Percentiles rank a stretch among this genome's conserved stretches.
Evolutionary conservation across 2,113 vertebrate genomes (phyloP).

Genomic region (Callocephalon fimbriatum): DNA sequence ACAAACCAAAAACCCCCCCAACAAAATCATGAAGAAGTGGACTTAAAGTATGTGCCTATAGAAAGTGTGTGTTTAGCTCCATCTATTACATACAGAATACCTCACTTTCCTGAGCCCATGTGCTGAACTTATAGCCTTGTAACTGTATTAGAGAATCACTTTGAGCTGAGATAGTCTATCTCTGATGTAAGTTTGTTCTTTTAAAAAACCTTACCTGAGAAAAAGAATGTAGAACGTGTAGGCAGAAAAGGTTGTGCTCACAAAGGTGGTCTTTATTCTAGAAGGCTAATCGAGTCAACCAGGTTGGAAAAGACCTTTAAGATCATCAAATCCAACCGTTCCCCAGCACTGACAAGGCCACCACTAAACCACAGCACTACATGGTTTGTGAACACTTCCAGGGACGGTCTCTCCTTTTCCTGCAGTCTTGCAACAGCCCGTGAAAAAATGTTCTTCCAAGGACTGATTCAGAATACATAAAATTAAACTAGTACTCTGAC

Average conservation of each 20-base stretch:
- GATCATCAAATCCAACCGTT: no score
- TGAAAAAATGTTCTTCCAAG: neutral
- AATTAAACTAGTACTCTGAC: neutral
- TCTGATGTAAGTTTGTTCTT: neutral
- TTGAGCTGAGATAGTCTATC: neutral
- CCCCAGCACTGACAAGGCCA: no score
- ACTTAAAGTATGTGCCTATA: neutral
- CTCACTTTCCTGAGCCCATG: neutral
- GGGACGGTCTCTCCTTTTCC: neutral
- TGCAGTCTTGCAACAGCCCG: neutral
- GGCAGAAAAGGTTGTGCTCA: neutral
- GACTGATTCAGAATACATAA: neutral
- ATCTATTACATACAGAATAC: neutral
- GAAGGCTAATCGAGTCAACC: neutral
- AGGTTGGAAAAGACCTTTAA: no score
- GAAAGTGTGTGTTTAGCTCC: neutral
- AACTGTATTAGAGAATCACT: neutral
- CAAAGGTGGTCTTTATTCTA: neutral
- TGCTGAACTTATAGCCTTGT: neutral
- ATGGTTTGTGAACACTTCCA: no score
- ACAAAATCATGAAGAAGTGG: neutral
- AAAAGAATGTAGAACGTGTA: neutral
- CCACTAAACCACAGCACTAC: no score
- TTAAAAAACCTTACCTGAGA: neutral
- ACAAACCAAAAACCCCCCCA: neutral